Evolutionary conservation across 2,797 vertebrate species (phyloP).

Genomic region (Peromyscus aztecus): DNA sequence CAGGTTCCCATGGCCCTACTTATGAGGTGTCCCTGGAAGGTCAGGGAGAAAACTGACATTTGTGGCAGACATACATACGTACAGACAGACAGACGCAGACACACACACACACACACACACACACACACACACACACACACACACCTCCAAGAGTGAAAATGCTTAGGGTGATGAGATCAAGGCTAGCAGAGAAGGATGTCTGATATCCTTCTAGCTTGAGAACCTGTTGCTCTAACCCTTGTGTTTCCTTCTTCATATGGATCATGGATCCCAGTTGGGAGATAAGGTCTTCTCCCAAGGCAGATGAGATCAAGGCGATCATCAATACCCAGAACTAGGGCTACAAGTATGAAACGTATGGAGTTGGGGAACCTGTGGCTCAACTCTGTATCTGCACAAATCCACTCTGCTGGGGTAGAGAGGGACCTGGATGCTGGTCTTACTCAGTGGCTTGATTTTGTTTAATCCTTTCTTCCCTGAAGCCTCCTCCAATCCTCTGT

Average conservation of each 20-base stretch:
- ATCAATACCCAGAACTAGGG: not conserved
- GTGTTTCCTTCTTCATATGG: not conserved
- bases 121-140: not conserved
- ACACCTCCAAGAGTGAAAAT: not conserved
- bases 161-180: not conserved
- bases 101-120: not conserved
- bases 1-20: not conserved
- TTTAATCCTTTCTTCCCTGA: constrained; percentile 1
- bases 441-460: not conserved
- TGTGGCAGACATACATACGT: not conserved
- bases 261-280: not conserved
- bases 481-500: not conserved
- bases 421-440: not conserved
- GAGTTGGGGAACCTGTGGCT: not conserved
- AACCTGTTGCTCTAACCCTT: not conserved
- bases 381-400: not conserved
- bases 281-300: not conserved
- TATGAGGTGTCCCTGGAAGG: not conserved
- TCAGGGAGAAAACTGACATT: not conserved
- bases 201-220: not conserved
- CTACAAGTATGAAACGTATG: not conserved
- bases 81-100: not conserved
- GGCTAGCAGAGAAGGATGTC: not conserved
- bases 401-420: no score
- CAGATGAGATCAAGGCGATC: not conserved